These are phyloP conservation scores for Agraylea sexmaculata DNA, from an alignment of 1,140 invertebrate genomes.

Conservation along the genomic window DNA sequence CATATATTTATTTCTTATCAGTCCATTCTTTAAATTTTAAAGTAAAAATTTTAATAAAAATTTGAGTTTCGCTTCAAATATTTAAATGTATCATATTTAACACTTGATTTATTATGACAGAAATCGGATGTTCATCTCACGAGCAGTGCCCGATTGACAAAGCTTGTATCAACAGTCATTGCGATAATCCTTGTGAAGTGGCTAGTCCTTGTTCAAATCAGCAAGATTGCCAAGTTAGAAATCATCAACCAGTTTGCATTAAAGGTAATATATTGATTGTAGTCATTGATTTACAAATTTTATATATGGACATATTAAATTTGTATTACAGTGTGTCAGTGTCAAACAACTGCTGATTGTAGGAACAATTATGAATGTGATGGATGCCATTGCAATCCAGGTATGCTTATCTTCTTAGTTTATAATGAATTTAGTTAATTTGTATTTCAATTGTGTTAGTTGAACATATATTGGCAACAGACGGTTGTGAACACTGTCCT, in stretches of 20 bases:
- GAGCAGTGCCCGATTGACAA: conserved; percentile 59
- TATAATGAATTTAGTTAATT: neutral
- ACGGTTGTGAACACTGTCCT: conserved; percentile 57
- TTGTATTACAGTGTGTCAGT: conserved; percentile 48
- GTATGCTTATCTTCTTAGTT: conserved; percentile 28
- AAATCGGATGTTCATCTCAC: conserved; percentile 57
- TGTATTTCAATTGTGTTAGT: conserved; percentile 9
- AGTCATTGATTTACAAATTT: neutral
- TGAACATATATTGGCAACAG: conserved; percentile 9
- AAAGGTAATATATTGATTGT: conserved; percentile 44
- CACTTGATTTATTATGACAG: conserved; percentile 30
- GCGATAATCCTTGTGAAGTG: conserved; percentile 59
- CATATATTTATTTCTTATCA: too few species aligned
- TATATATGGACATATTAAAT: neutral
- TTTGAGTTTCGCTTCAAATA: too few species aligned
- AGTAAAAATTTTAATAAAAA: neutral
- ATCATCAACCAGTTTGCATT: conserved; percentile 66
- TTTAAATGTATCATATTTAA: too few species aligned
- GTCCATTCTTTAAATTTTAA: neutral
- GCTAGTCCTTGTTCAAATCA: conserved; percentile 52
- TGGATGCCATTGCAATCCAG: conserved; percentile 51
- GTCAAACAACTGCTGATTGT: conserved; percentile 51
- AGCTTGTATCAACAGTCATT: conserved; percentile 65
- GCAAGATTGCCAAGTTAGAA: conserved; percentile 61
- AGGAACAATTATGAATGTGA: conserved; percentile 46